Base-by-base conservation (phyloP, 23 tunicate species). In the Styela clava region DNA sequence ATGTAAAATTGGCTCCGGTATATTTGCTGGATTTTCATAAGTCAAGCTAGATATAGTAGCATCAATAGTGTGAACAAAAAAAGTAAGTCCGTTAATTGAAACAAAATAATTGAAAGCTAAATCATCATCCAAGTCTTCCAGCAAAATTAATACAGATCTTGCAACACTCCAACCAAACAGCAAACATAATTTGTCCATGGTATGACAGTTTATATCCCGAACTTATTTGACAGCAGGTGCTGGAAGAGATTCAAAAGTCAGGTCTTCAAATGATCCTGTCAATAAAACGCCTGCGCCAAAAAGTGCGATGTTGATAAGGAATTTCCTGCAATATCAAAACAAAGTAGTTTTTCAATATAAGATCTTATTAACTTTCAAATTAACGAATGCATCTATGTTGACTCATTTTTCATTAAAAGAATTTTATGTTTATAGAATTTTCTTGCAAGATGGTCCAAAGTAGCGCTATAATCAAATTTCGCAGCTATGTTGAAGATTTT, bases 251-350 rank as follows among this genome's bases (percentile, higher is more conserved):
- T 87, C 92, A 74, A 87, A 87, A 25, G 86, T 82, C 28, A 87
- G 30, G 2, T 87, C 92, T 68, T 76, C 68, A 78, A 87, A 87
- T 2, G 92, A 23, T 20, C 88, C 33, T 2, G 87, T 64, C n/a
- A 87, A 69, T 27, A 84, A 87, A 20, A 76, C 70, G 30, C 92
- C 92, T 27, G 82, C 92, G 16, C 77, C 79, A 77, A 87, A 88
- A 35, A 88, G 64, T 56, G 94, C 76, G 35, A 79, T 34, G 78
- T 88, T 88, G 94, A 88, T 84, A 29, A 88, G 81, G 31, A 88
- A 74, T 51, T 79, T 84, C 34, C 94, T 88, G 78, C 2, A 79
- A 79, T n/a, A 72, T 44, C 19, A 68, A 69, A 69, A 82, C 56
- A 44, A 44, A 5, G n/a, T n/a, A n/a, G n/a, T n/a, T n/a, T n/a